These are phyloP conservation scores for Lepidothrix coronata DNA, from an alignment of 2,113 vertebrate genomes.

Conservation along the genomic window DNA sequence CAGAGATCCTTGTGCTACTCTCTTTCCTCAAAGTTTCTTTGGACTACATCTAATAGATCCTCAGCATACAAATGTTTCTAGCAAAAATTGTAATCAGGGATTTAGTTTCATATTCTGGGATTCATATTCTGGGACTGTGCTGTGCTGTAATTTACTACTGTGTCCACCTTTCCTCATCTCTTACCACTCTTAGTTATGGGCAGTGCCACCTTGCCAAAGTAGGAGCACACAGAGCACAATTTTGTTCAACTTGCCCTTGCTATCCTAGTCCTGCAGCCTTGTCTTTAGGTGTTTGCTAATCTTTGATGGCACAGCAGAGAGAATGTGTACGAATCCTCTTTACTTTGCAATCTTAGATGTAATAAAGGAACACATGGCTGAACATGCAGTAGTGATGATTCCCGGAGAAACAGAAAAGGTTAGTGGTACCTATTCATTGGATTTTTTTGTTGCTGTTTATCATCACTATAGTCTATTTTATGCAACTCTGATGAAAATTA, in stretches of 20 bases:
- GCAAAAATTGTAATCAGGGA: background rate
- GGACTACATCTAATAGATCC: background rate
- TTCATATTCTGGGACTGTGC: background rate
- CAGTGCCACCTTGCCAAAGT: background rate
- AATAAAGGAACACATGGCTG: background rate
- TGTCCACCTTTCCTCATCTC: background rate
- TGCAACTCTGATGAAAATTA: background rate
- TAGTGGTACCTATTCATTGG: background rate
- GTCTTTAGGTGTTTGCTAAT: background rate
- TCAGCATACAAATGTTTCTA: background rate
- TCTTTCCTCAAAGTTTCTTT: background rate
- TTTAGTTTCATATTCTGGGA: background rate
- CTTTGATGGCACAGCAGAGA: background rate
- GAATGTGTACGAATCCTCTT: background rate
- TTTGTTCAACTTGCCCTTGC: background rate
- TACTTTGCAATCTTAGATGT: background rate
- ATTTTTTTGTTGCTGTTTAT: background rate
- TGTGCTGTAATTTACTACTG: background rate
- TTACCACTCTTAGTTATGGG: background rate
- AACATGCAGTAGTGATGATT: background rate
- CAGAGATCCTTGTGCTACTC: background rate
- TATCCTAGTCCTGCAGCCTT: background rate
- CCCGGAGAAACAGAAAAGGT: background rate
- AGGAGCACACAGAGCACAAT: background rate
- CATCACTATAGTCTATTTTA: background rate